phyloP scores from a whole-genome alignment of 2,888 invertebrate species.

The Saturnia japonica region DNA sequence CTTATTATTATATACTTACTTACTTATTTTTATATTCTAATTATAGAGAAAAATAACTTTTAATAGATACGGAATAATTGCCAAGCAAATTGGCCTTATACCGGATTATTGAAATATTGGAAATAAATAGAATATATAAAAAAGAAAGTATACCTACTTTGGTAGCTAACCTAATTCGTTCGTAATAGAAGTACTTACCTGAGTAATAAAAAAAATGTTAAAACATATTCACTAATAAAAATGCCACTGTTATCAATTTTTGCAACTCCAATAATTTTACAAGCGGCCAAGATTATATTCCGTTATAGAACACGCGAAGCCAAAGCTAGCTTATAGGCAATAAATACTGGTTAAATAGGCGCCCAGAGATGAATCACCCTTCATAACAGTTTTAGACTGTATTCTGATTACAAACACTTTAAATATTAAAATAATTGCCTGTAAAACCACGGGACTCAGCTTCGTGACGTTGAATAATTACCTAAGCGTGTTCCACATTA shows the following conservation, averaged over 20 bases:
- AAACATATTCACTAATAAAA: not conserved
- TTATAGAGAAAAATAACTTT: not conserved
- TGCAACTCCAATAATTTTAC: not conserved
- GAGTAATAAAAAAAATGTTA: not conserved
- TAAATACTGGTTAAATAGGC: slow-evolving; percentile 21
- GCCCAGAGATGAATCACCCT: slow-evolving; percentile 16
- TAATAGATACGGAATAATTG: not conserved
- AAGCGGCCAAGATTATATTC: slow-evolving; percentile 6
- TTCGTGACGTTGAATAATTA: slow-evolving; percentile 49
- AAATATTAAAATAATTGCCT: slow-evolving; percentile 53
- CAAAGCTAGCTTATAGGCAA: slow-evolving; percentile 18
- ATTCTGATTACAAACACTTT: slow-evolving; percentile 45
- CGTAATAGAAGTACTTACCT: not conserved
- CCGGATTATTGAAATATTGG: not conserved
- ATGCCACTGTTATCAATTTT: not conserved
- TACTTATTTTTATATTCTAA: not conserved
- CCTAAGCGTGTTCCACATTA: slow-evolving; percentile 41
- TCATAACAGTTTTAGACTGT: slow-evolving; percentile 18
- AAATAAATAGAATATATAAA: not conserved
- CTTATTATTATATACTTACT: too few relatives aligned
- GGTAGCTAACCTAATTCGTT: not conserved
- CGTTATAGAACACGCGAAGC: slow-evolving; percentile 18
- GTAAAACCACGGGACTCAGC: slow-evolving; percentile 43
- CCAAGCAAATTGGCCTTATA: not conserved
- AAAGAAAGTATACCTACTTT: not conserved